These are phyloP conservation scores for Chaetorhynchus papuensis DNA, from an alignment of 2,113 vertebrate species.

Conservation along the genomic window DNA sequence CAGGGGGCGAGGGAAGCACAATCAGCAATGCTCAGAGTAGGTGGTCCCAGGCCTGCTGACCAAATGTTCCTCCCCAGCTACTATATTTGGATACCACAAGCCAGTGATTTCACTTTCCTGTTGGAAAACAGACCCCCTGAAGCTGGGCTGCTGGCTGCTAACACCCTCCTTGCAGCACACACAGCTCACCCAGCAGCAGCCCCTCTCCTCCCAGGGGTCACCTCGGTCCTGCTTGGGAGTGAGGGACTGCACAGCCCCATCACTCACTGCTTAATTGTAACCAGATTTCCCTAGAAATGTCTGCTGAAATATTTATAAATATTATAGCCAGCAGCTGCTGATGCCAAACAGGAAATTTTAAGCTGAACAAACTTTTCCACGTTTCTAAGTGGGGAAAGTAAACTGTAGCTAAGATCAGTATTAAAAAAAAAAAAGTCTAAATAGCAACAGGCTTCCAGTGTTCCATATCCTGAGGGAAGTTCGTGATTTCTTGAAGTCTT, in stretches of 20 bases:
- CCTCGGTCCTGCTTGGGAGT: not conserved
- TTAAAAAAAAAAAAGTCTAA: not conserved
- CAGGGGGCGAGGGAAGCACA: fast-evolving
- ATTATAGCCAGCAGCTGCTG: slow-evolving; percentile 51
- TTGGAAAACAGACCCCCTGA: not conserved
- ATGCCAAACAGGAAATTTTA: slow-evolving; percentile 67
- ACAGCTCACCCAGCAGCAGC: not conserved
- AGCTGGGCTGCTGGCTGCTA: not conserved
- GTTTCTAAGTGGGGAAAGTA: slow-evolving; percentile 57
- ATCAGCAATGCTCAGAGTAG: not conserved
- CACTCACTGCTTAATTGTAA: not conserved
- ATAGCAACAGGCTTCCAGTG: slow-evolving; percentile 24
- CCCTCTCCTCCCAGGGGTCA: not conserved
- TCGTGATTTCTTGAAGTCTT: not conserved
- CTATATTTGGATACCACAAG: not conserved
- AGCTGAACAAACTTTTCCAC: slow-evolving; percentile 64
- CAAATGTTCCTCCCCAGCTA: not conserved
- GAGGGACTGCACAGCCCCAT: not conserved
- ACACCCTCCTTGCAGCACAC: not conserved
- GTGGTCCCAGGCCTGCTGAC: slow-evolving; percentile 28
- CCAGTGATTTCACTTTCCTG: not conserved
- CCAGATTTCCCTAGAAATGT: slow-evolving; percentile 10
- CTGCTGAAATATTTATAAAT: slow-evolving; percentile 66
- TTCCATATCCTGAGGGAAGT: not conserved
- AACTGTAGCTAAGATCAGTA: slow-evolving; percentile 38